Conservation (phyloP, 2,113 vertebrate genomes). For the Ictidomys tridecemlineatus region DNA sequence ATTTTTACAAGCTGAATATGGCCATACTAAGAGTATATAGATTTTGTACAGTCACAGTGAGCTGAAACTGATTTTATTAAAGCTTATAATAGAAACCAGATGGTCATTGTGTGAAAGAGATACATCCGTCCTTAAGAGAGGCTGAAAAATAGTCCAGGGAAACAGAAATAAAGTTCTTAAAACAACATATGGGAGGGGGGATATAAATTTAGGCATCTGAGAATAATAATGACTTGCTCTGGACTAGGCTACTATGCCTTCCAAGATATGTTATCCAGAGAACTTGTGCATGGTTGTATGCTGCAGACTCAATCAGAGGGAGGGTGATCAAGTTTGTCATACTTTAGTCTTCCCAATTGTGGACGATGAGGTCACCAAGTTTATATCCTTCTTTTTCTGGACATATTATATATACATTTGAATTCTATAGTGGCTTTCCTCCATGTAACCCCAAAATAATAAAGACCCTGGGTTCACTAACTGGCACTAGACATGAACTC, state of each 20-base stretch:
- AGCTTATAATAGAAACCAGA: conserved; percentile 58
- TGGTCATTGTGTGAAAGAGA: conserved; percentile 54
- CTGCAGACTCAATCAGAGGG: background rate
- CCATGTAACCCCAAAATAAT: background rate
- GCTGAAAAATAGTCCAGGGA: conserved; percentile 27
- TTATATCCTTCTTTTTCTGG: background rate
- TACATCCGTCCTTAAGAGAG: background rate
- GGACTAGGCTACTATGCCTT: background rate
- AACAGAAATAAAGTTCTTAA: background rate
- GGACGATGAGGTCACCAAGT: background rate
- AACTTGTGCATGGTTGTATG: background rate
- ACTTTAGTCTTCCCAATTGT: background rate
- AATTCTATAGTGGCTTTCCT: background rate
- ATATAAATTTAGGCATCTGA: background rate
- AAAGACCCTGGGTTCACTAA: background rate
- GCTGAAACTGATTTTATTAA: conserved; percentile 59
- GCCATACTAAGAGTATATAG: background rate
- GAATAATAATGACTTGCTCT: background rate
- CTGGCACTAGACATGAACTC: background rate
- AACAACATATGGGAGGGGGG: background rate
- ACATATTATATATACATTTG: background rate
- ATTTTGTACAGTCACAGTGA: background rate
- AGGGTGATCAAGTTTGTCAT: background rate
- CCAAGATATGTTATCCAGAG: background rate
- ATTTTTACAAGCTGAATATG: background rate